A percentile compares a stretch with the other conserved stretches of the same genome.
These are phyloP conservation scores for Leptinotarsa undecemlineata DNA, from an alignment of 1,140 invertebrate species.

Conservation along the genomic window DNA sequence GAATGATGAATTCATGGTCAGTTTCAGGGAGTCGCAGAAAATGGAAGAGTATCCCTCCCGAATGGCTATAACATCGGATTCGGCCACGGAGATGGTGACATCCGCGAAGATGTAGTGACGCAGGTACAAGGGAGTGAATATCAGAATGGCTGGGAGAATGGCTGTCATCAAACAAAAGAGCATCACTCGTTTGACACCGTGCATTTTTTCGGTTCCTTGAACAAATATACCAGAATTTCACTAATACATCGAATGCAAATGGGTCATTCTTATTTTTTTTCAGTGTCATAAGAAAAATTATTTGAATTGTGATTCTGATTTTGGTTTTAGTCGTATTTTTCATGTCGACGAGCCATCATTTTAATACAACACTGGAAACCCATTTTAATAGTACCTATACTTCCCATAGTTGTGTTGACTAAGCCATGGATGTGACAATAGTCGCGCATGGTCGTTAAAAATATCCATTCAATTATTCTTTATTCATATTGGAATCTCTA, in stretches of 20 bases:
- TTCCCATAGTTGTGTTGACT: too few relatives aligned
- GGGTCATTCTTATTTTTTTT: not conserved
- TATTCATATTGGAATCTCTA: too few relatives aligned
- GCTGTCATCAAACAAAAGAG: conserved; percentile 75
- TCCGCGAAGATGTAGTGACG: conserved; percentile 73
- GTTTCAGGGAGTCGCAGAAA: conserved; percentile 76
- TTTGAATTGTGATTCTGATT: too few relatives aligned
- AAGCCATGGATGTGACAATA: too few relatives aligned
- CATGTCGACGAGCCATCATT: too few relatives aligned
- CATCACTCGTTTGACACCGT: conserved; percentile 72
- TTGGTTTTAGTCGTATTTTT: too few relatives aligned
- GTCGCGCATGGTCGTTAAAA: too few relatives aligned
- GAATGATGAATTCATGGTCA: conserved; percentile 78
- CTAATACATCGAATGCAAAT: not conserved
- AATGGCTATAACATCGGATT: conserved; percentile 81
- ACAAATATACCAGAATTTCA: conserved; percentile 34
- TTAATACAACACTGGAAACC: too few relatives aligned
- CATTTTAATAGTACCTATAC: too few relatives aligned
- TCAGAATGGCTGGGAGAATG: conserved; percentile 70
- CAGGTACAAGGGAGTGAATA: conserved; percentile 75
- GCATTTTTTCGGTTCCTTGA: conserved; percentile 71
- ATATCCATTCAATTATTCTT: too few relatives aligned
- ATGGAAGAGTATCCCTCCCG: conserved; percentile 75
- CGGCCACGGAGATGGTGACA: conserved; percentile 73
- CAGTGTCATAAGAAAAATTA: too few relatives aligned